Evolutionary conservation across 2,797 vertebrate species (phyloP), one percentile per base, ranked within the genome.

Genomic region (Rhinichthys osculus): DNA sequence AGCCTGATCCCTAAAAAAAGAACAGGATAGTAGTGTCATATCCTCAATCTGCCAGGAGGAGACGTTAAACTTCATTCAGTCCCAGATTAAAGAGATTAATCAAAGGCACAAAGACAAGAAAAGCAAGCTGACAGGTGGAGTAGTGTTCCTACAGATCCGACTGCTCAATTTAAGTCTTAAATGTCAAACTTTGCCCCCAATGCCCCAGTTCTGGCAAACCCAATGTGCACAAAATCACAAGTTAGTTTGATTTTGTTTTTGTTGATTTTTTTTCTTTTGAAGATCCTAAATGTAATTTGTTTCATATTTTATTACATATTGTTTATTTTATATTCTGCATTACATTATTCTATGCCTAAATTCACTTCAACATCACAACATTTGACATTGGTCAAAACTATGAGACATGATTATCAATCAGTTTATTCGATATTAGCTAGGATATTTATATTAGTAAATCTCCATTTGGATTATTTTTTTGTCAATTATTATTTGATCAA

Each of bases 71-170:
- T 78, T 57, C 13, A 35, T 27, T 69, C 47, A 67, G 40, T 66
- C 57, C 42, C 47, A 57, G 64, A 78, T 70, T 71, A 85, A 85
- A 77, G 82, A 19, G 72, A 77, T 77, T 77, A 77, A 84, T 52
- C 57, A 50, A 50, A 38, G 33, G 62, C 72, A 16, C 40, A 1
- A 44, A 59, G 57, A 77, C 81, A 62, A 38, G 81, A 4, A 82
- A 74, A 21, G 44, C 5, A 64, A 50, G 13, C 21, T 64, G 71
- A 64, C 33, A 40, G 33, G 59, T 14, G 72, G 44, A 30, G 44
- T 14, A 2, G 9, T 2, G 44, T 77, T 83, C 66, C 21, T 19
- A 83, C 27, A 66, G 27, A 21, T 35, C 59, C 1, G 9, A 74
- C 4, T 7, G 42, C 42, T 66, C 19, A 52, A 7, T 23, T 74